These are phyloP conservation scores for Orientallactaga sibirica DNA, from an alignment of 2,797 vertebrate genomes.

Conservation along the genomic window DNA sequence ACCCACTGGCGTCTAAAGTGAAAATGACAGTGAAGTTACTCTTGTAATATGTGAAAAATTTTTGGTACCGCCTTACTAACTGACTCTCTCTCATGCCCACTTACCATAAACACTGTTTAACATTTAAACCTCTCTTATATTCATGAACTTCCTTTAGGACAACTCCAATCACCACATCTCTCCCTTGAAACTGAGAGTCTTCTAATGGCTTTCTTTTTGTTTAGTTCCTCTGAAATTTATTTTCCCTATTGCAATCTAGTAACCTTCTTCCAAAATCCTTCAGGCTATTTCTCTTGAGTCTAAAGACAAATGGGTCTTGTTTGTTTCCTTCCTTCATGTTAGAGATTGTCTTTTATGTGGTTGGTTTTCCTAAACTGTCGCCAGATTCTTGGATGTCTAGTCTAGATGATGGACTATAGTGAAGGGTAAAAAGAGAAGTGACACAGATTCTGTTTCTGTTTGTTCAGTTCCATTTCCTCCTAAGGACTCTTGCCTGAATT, in stretches of 20 bases:
- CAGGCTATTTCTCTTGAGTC: neutral
- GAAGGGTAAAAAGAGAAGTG: neutral
- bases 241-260: neutral
- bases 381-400: neutral
- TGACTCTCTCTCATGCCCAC: neutral
- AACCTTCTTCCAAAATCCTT: neutral
- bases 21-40: neutral
- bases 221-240: slow-evolving; percentile 5
- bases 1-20: neutral
- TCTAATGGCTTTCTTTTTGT: neutral
- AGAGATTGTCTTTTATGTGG: neutral
- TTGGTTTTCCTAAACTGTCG: slow-evolving; percentile 23
- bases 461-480: neutral
- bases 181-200: neutral
- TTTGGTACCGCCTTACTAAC: neutral
- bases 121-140: neutral
- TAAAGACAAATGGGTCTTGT: neutral
- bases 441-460: neutral
- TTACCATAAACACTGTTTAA: neutral
- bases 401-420: neutral
- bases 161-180: neutral
- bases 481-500: neutral
- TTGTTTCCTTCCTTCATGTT: slow-evolving; percentile 1
- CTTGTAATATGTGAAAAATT: neutral
- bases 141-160: neutral